Base-by-base conservation (phyloP, 2,888 invertebrate species). In the Mythimna ferrago region DNA sequence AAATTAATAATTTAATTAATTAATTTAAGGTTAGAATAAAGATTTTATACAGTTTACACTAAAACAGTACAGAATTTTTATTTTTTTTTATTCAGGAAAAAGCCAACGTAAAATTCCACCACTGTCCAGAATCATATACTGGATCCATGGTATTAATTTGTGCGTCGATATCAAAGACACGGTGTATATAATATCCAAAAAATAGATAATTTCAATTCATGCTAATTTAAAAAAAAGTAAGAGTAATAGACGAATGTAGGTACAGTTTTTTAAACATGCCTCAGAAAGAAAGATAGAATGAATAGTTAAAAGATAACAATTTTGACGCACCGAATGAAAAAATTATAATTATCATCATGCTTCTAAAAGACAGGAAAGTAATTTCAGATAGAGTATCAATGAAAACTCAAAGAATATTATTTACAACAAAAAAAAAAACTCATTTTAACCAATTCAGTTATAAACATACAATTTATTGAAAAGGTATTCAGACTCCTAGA, bases 401-500 rank as follows among this genome's bases (percentile, higher is more conserved):
- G 10, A 32, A 54, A 72, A 56, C 6, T n/a, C 51, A 80, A 80
- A 38, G 14, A 60, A 62, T 35, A 35, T 48, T 61, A 41, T 58
- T 51, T 2, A 65, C 41, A 61, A 53, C n/a, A n/a, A n/a, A n/a
- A n/a, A 35, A 60, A 11, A 54, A 10, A 58, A 11, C 5, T 10
- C 11, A 19, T 14, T 35, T 54, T 41, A 10, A 10, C 35, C 32
- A 54, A 66, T 48, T 41, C 32, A 38, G 53, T 14, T 14, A 44
- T 14, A 48, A 44, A 44, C 14, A 9, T 48, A 48, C 0, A 14
- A 14, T 48, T 48, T 5, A 48, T 14, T 16, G 44, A 66, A 81
- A 66, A n/a, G 26, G 26, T 71, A 78, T 48, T 35, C 38, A 48
- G 32, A 73, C 56, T 78, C 64, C 26, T 67, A 32, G 11, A 76